Base-by-base conservation (phyloP, 1,140 invertebrate genomes). In the Chironomus tepperi region DNA sequence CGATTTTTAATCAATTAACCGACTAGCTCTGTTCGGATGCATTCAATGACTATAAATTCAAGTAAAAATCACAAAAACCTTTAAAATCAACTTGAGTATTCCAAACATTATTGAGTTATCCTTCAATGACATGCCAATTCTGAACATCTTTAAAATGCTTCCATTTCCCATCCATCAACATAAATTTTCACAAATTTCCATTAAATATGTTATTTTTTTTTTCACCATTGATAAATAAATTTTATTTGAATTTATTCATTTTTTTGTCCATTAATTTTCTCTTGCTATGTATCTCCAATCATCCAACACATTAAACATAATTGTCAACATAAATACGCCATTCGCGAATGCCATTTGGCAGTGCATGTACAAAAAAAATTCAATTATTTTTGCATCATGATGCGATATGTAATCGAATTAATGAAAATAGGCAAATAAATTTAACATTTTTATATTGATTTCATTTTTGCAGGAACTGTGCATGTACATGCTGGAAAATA, bases 221-320 rank as follows among this genome's bases (percentile, higher is more conserved):
- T 34, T 34, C 24, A 1, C 5, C 24, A 34, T 34, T 34, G 24
- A 34, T 34, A 34, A 34, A 34, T 34, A 34, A 34, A 34, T 34
- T 34, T 34, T 34, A 34, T 34, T 34, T 34, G 24, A 34, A 34
- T 34, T 34, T 57, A n/a, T 57, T 57, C 47, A n/a, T n/a, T 57
- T 57, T 34, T 57, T 57, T 57, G 47, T 57, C 47, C 12, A 57
- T 57, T 57, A 57, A 57, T 57, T 57, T 57, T 57, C 12, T 57
- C 47, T 57, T n/a, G 12, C 47, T 57, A 12, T n/a, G 12, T 57
- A n/a, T n/a, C n/a, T 15, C 47, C 65, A 70, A 70, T 70, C 65
- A 70, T 70, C 65, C 65, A 21, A 70, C 19, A 21, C 65, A 70
- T 70, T 70, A 70, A 70, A 70, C 65, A 70, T 70, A 70, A 70